A percentile compares a stretch with the other conserved stretches of the same genome.
phyloP scores from a whole-genome alignment of 64 coral and sea anemone species.

The Exaiptasia diaphana region DNA sequence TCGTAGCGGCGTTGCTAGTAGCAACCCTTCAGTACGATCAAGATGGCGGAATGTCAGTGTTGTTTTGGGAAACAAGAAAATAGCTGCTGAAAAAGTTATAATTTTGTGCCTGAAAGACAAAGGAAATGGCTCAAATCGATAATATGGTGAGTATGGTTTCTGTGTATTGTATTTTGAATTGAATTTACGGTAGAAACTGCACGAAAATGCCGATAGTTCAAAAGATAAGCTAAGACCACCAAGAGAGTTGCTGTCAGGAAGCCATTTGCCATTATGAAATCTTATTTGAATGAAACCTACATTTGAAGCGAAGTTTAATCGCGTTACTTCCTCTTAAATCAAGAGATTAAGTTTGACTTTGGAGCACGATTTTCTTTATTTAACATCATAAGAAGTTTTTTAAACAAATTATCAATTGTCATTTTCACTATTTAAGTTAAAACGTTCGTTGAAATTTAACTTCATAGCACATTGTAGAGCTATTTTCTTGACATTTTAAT shows the following conservation, averaged over 20 bases:
- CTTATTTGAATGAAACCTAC: not conserved
- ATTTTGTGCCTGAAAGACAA: not conserved
- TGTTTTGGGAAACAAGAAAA: not conserved
- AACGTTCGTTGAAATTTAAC: no score
- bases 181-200: no score
- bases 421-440: no score
- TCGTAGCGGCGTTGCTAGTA: not conserved
- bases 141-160: constrained; percentile 4
- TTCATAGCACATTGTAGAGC: no score
- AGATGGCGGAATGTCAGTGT: not conserved
- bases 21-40: not conserved
- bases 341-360: no score
- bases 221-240: no score
- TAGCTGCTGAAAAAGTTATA: not conserved
- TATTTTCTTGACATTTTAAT: no score
- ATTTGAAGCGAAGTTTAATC: not conserved
- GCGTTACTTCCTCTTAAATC: not conserved
- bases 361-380: no score
- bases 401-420: no score
- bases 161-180: not conserved
- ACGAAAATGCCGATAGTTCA: no score
- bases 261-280: not conserved
- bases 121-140: not conserved
- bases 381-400: no score
- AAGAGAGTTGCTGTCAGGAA: no score